Evolutionary conservation across 2,797 vertebrate species (phyloP), one percentile per base, ranked within the genome.

Genomic region (Gallinago stenura): DNA sequence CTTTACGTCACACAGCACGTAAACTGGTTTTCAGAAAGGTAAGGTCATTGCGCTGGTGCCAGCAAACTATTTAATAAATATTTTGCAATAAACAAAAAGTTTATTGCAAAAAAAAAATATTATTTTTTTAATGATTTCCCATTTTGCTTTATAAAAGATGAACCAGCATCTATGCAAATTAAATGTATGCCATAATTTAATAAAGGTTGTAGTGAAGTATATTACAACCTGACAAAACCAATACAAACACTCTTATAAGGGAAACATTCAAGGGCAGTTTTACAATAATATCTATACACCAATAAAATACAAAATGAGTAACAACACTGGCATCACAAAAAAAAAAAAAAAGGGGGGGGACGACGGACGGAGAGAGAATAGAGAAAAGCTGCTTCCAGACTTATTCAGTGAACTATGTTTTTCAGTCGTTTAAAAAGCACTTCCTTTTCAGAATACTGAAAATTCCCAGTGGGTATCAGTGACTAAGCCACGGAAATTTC

Each of bases 391-490:
- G 37, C 45, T 82, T 79, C 51, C 60, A 94, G 53, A 73, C 12
- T 77, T 70, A 50, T 9, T 80, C 48, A 65, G 41, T 14, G 5
- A 89, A 61, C 35, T 60, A 2, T 33, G 45, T 64, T 94, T 91
- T 92, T 48, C 58, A 64, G 39, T 62, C 82, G 31, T 83, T 93
- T 87, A 58, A 90, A 90, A 90, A 83, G 61, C 50, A 79, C 71
- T 93, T 91, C 70, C 79, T 91, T 83, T 90, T 68, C 68, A 80
- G 71, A 62, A 92, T 19, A 69, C 71, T 83, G 46, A 94, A 64
- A 83, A 71, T 71, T 89, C 93, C 78, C 90, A 94, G 41, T 69
- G 53, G 91, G 57, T 77, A 61, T 57, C 54, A 39, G 45, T 92
- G 90, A 94, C 48, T 89, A 92, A 92, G 50, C 68, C 61, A 60